Base-by-base conservation (phyloP, 1,140 invertebrate genomes). In the Mercenaria mercenaria region DNA sequence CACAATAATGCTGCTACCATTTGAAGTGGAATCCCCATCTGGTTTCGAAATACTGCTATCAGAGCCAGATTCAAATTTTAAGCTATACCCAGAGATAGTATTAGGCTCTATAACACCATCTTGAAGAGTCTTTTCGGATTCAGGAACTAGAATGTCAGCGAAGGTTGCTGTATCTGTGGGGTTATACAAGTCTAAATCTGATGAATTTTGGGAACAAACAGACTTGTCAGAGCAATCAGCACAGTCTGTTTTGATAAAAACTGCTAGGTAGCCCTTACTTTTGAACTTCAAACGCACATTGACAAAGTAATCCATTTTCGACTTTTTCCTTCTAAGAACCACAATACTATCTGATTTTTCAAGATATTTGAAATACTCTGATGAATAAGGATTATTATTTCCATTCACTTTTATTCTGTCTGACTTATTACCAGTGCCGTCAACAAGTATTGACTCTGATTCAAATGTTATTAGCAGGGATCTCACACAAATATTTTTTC, bases 351-450 rank as follows among this genome's bases (percentile, higher is more conserved):
- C 18, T 29, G 82, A 84, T n/a, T 43, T 69, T 72, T 69, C n/a
- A 50, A 39, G 0, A 37, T 47, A 69, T 15, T 6, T 32, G n/a
- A 84, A 84, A 69, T 50, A 32, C n/a, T 72, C 61, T 32, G 32
- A 69, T 50, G 41, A 37, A 37, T 6, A 23, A 20, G 43, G 20
- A 84, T 69, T 32, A 34, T 41, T 43, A 20, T 50, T 72, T 50
- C 82, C 82, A 69, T 84, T 84, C n/a, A 84, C 43, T 50, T 32
- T 47, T 6, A 84, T 69, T 50, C 82, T 26, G 13, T 72, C 29
- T 34, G 32, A 20, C 39, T 41, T 52, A 0, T 26, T 15, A 8
- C 2, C 11, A 32, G 61, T 69, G 20, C 41, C 64, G 72, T 84
- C 64, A 32, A 84, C 32, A 29, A 72, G 34, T 11, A 72, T 52